These are phyloP conservation scores for Phaethon lepturus DNA, from an alignment of 2,113 vertebrate species.

Conservation along the genomic window DNA sequence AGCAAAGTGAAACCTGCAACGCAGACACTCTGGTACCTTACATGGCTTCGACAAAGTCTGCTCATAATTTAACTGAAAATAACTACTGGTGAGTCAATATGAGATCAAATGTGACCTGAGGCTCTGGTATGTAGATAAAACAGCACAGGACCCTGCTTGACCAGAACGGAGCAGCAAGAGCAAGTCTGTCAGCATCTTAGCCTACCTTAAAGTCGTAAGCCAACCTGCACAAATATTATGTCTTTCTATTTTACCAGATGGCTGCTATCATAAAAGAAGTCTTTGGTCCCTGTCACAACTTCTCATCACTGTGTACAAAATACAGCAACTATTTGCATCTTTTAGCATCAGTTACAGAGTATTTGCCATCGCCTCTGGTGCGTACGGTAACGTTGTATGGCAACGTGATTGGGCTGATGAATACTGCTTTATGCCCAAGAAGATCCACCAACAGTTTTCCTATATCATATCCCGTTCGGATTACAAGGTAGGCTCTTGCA, in stretches of 20 bases:
- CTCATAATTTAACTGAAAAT: background rate
- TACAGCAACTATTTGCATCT: conserved; percentile 52
- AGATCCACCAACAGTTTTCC: background rate
- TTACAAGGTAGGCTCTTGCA: background rate
- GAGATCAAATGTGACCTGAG: background rate
- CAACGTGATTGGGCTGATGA: background rate
- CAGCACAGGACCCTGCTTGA: background rate
- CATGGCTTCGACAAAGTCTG: background rate
- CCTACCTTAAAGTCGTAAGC: conserved; percentile 39
- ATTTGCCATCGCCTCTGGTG: background rate
- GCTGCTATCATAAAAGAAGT: conserved; percentile 30
- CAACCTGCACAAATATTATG: conserved; percentile 28
- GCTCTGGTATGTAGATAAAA: background rate
- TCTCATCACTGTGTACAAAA: conserved; percentile 52
- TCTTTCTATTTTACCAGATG: conserved; percentile 46
- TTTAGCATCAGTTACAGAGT: conserved; percentile 40
- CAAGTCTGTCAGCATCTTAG: conserved; percentile 26
- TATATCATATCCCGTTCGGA: background rate
- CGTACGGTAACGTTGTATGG: background rate
- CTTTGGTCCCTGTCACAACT: conserved; percentile 46
- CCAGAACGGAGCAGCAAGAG: conserved; percentile 28
- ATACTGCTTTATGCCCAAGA: background rate
- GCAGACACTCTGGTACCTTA: background rate
- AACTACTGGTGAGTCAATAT: background rate
- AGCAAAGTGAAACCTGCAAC: background rate